Evolutionary conservation across 2,797 vertebrate genomes (phyloP), one percentile per base, ranked within the genome.

Genomic region (Helarctos malayanus): DNA sequence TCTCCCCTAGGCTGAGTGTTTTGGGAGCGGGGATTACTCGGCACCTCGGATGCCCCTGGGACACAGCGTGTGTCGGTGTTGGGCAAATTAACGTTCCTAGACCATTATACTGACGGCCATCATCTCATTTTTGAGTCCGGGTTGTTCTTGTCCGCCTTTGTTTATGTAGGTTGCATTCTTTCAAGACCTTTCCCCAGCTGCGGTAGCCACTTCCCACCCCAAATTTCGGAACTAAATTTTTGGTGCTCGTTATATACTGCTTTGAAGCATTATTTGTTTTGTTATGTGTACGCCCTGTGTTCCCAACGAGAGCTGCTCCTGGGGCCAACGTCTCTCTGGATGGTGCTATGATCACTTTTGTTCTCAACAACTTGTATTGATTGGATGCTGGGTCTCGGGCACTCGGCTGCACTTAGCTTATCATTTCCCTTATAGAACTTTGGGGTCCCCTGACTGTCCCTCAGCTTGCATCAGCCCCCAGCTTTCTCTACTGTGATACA

Each of bases 361-460:
- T 45, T 91, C 61, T 35, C 93, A 49, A 82, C 29, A 63, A 69
- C 35, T 85, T 81, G 61, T 49, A 65, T 52, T 75, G 83, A 80
- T 47, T 52, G 80, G 83, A 23, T 25, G n/a, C 57, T 54, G 21
- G 32, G 16, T 54, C 71, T 76, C 35, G 49, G 41, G 56, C n/a
- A 78, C 19, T 94, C 49, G 68, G 23, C 80, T 52, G 41, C 49
- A 27, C 82, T 91, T 69, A 15, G n/a, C 38, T 95, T 93, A 80
- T 59, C 75, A 29, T 47, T 16, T 49, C 32, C 27, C 3, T 59
- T 35, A n/a, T 32, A 71, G 76, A 69, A 56, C 35, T 25, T 78
- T 12, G 13, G 49, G 35, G 7, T 45, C 27, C 32, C 73, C 71
- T 65, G 76, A 59, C 69, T 84, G 52, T 88, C 78, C 12, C 41